Base-by-base conservation (phyloP, 2,797 vertebrate genomes). In the Muscicapa comitata region DNA sequence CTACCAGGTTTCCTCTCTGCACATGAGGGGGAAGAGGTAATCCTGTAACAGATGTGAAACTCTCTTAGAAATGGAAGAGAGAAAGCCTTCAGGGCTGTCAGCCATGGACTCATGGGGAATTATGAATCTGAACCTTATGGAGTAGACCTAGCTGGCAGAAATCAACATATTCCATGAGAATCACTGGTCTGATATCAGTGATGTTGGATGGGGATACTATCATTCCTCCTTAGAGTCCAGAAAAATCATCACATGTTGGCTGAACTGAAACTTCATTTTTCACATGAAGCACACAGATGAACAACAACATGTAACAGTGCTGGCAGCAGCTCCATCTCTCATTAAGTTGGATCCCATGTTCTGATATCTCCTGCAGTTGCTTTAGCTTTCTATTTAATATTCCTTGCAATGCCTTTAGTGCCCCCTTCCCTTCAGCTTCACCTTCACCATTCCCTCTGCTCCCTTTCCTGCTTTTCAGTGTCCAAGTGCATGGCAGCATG, bases 51-150 rank as follows among this genome's bases (percentile, higher is more conserved):
- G 43, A 65, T 47, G 50, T 65, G 77, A 75, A 89, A 73, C 23
- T 55, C 61, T 29, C 28, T 74, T 84, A 72, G 38, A 75, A 93
- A 86, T n/a, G 40, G 68, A 93, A 74, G 4, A 59, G 7, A 63
- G 40, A 81, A 86, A 68, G 33, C 17, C n/a, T 61, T 72, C 57
- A 72, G 35, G 62, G 35, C 33, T 54, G 12, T 67, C 72, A 77
- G 17, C 12, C 8, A n/a, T 50, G 12, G n/a, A 20, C 24, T 54
- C n/a, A 8, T 5, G 14, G 38, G 33, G 51, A 71, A 72, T 37
- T 25, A 42, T 24, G 24, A 85, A 55, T 28, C 42, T 45, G 45
- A 55, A 67, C 63, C 5, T 82, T 53, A 55, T 7, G 28, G 37
- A 76, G 37, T 7, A n/a, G 47, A 50, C 43, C 33, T 58, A 45